These are phyloP conservation scores for Heliopora coerulea DNA, from an alignment of 92 coral and sea anemone species.

Conservation along the genomic window DNA sequence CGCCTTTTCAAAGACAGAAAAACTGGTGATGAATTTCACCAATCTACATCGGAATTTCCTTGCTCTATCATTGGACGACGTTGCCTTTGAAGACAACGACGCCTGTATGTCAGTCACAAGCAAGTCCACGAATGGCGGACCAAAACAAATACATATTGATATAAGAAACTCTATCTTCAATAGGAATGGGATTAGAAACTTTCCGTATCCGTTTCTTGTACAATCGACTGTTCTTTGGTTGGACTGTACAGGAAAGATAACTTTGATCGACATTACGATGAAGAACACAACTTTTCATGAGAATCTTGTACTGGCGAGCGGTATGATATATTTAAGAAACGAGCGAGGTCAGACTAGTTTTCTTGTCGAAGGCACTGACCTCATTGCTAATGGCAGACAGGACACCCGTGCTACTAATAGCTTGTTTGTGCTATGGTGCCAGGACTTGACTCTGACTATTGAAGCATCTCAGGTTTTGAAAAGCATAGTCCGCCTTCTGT, in stretches of 20 bases:
- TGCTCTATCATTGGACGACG: constrained; percentile 9
- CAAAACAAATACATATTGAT: not conserved
- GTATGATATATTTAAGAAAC: constrained; percentile 24
- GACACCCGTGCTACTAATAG: constrained; percentile 10
- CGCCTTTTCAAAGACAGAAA: not conserved
- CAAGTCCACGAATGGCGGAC: not conserved
- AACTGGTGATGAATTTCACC: constrained; percentile 18
- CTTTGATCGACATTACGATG: constrained; percentile 18
- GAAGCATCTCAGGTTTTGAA: not conserved
- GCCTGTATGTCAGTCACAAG: constrained; percentile 23
- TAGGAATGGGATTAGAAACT: not conserved
- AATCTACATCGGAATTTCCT: not conserved
- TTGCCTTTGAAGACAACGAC: constrained; percentile 22
- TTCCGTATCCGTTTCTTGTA: not conserved
- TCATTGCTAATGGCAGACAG: constrained; percentile 14
- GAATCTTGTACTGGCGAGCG: not conserved
- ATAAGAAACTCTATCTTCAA: constrained; percentile 39
- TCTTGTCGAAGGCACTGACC: not conserved
- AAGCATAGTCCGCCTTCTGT: constrained; percentile 11
- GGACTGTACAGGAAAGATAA: not conserved
- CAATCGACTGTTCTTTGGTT: constrained; percentile 1
- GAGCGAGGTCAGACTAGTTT: constrained; percentile 17
- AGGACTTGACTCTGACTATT: not conserved
- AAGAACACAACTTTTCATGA: constrained; percentile 27
- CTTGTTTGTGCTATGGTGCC: constrained; percentile 11